These are phyloP conservation scores for Saturnia japonica DNA, from an alignment of 2,888 invertebrate species.

Conservation along the genomic window DNA sequence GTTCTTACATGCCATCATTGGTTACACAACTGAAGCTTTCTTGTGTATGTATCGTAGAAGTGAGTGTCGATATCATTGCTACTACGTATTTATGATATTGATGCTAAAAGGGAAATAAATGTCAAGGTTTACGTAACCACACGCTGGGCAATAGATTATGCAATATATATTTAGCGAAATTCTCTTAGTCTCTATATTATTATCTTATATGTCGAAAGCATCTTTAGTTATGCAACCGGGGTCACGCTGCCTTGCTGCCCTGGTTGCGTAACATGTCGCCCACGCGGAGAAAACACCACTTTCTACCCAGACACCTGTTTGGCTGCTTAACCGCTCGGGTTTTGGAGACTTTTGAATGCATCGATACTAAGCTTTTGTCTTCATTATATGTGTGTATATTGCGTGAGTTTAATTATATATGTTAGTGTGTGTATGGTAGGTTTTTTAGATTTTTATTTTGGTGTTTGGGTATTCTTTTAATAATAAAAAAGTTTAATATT, in stretches of 20 bases:
- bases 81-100: constrained; percentile 12
- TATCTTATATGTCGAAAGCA: constrained; percentile 66
- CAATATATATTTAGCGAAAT: constrained; percentile 72
- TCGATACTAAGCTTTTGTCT: constrained; percentile 23
- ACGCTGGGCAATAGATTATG: constrained; percentile 61
- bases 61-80: constrained; percentile 23
- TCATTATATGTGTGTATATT: background rate
- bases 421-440: background rate
- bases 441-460: background rate
- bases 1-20: constrained; percentile 42
- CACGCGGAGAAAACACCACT: constrained; percentile 67
- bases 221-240: constrained; percentile 71
- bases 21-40: constrained; percentile 31
- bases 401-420: background rate
- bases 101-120: constrained; percentile 54
- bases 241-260: constrained; percentile 56
- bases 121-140: constrained; percentile 73
- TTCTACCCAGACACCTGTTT: constrained; percentile 67
- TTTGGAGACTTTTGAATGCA: constrained; percentile 45
- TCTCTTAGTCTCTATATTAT: constrained; percentile 63
- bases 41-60: constrained; percentile 3
- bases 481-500: constrained; percentile 41
- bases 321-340: constrained; percentile 32
- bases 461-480: constrained; percentile 19
- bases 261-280: constrained; percentile 59